These are phyloP conservation scores for Drosophila grimshawi DNA, from an alignment of 1,140 invertebrate genomes.

Conservation along the genomic window DNA sequence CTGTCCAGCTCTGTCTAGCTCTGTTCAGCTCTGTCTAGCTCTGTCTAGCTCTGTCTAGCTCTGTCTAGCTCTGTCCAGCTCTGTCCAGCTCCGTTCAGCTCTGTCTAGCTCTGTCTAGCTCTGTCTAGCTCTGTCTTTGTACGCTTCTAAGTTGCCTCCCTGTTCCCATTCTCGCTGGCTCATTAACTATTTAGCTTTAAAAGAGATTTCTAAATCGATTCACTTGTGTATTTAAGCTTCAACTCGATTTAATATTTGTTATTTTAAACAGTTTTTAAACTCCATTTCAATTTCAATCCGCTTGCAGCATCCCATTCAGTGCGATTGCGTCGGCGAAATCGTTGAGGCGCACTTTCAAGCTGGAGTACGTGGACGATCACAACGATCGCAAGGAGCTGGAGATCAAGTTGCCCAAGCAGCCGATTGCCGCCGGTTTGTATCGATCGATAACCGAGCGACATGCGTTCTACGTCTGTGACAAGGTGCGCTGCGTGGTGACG, in stretches of 20 bases:
- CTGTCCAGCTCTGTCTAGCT: no score
- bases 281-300: neutral
- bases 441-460: conserved; percentile 95
- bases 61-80: no score
- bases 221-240: no score
- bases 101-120: no score
- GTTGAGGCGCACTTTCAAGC: conserved; percentile 89
- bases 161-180: no score
- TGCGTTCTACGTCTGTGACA: conserved; percentile 96
- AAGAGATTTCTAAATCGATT: conserved; percentile 24
- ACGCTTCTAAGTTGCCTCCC: no score
- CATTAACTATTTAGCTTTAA: neutral
- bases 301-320: conserved; percentile 92
- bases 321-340: conserved; percentile 93
- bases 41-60: no score
- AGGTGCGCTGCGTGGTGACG: conserved; percentile 93
- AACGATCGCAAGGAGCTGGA: conserved; percentile 89
- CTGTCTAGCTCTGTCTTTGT: no score
- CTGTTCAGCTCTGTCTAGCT: no score
- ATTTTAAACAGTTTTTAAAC: no score
- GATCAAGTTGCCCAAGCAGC: conserved; percentile 92
- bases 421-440: conserved; percentile 92
- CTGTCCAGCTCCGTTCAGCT: no score
- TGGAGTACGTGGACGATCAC: conserved; percentile 90
- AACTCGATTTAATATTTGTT: no score